These are phyloP conservation scores for Chloroceryle aenea DNA, from an alignment of 2,113 vertebrate genomes.

Conservation along the genomic window DNA sequence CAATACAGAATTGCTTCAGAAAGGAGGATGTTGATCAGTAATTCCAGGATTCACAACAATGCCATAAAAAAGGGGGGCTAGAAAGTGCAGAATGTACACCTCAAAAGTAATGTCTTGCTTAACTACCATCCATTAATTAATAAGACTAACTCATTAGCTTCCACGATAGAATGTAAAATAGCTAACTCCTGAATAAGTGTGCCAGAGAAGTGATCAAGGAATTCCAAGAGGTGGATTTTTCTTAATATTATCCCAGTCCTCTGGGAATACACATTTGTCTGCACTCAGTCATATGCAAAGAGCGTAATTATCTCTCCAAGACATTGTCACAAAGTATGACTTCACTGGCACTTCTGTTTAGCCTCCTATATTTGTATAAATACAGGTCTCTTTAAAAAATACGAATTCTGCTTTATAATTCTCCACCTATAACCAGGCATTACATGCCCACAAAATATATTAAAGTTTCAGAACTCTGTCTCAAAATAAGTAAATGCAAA, in stretches of 20 bases:
- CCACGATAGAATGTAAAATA: neutral
- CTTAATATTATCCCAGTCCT: slow-evolving; percentile 2
- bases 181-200: neutral
- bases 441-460: accelerated
- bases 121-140: neutral
- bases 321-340: neutral
- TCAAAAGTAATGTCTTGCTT: neutral
- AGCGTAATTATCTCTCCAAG: slow-evolving; percentile 36
- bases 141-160: neutral
- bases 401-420: neutral
- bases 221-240: slow-evolving; percentile 42
- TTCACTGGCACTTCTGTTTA: neutral
- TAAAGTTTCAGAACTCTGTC: neutral
- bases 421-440: neutral
- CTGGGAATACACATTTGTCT: slow-evolving; percentile 29
- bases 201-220: slow-evolving; percentile 31
- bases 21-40: neutral
- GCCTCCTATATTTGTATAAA: neutral
- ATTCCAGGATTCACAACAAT: neutral
- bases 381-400: neutral
- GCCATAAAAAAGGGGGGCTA: neutral
- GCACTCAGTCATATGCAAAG: neutral
- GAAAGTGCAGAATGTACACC: neutral
- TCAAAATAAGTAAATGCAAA: neutral
- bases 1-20: neutral